A percentile compares a stretch with the other conserved stretches of the same genome.
Conservation (phyloP, 2,113 vertebrate genomes). For the Hippopotamus amphibius region DNA sequence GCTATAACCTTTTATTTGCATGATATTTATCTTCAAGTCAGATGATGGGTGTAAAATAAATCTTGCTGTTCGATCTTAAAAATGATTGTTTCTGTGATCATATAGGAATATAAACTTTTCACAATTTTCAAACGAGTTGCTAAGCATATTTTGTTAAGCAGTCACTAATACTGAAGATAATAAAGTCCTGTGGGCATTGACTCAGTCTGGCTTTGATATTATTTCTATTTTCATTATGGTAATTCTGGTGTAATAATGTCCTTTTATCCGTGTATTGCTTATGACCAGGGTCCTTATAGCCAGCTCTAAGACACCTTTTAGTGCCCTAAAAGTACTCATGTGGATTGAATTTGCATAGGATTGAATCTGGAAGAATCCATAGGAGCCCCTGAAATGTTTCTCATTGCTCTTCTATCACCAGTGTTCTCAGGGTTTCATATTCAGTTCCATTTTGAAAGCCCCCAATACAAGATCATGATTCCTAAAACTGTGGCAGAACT, state of each 20-base stretch:
- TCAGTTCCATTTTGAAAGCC: not conserved
- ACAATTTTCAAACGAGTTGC: not conserved
- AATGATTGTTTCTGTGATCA: not conserved
- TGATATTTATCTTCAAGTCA: not conserved
- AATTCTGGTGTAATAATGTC: not conserved
- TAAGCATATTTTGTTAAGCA: not conserved
- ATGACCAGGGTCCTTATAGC: not conserved
- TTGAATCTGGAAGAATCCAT: not conserved
- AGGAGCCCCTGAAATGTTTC: not conserved
- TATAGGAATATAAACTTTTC: not conserved
- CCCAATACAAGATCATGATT: not conserved
- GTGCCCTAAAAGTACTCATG: not conserved
- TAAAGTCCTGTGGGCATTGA: not conserved
- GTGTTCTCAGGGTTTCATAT: not conserved
- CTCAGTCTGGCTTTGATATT: not conserved
- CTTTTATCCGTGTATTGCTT: not conserved
- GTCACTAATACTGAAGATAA: not conserved
- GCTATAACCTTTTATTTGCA: not conserved
- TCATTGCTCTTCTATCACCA: not conserved
- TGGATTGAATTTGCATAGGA: not conserved
- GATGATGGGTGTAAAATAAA: not conserved
- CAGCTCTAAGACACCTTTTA: not conserved
- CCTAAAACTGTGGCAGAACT: not conserved
- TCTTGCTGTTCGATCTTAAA: not conserved
- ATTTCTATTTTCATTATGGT: not conserved